phyloP scores from a whole-genome alignment of 2,113 vertebrate genomes.

The Setophaga petechia region DNA sequence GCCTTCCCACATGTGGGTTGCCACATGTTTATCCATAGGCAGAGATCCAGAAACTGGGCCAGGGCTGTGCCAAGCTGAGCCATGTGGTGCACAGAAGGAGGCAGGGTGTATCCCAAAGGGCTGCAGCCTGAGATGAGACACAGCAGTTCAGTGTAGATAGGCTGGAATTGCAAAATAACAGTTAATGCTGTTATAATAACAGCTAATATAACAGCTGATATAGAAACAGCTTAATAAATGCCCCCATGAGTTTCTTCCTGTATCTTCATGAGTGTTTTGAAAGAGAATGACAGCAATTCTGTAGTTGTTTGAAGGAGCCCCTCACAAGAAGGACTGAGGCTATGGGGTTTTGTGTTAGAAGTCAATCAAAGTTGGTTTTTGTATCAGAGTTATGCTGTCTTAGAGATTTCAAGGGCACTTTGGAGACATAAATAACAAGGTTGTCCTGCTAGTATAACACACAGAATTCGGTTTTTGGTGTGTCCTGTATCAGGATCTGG shows the following conservation, averaged over 20 bases:
- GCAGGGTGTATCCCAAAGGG: not conserved
- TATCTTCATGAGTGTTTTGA: not conserved
- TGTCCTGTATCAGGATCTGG: not conserved
- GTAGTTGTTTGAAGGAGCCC: not conserved
- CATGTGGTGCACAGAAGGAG: not conserved
- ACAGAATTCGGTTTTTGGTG: not conserved
- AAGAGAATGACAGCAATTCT: not conserved
- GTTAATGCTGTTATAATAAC: too few relatives aligned
- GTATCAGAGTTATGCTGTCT: not conserved
- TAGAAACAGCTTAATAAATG: not conserved
- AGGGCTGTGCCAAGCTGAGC: not conserved
- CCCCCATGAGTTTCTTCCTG: not conserved
- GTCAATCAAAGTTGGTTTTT: accelerated
- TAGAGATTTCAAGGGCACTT: not conserved
- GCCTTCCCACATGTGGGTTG: accelerated
- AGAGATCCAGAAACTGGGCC: not conserved
- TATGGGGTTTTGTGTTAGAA: not conserved
- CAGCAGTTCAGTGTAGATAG: accelerated
- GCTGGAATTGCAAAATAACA: not conserved
- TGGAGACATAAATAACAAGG: not conserved
- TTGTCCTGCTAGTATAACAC: not conserved
- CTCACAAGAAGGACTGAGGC: not conserved
- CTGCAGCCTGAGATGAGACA: accelerated
- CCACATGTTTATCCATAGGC: not conserved
- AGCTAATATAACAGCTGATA: too few relatives aligned